Percentiles rank a stretch among this genome's conserved stretches.
Conservation (phyloP, 2,113 vertebrate genomes). For the Corythornis vintsioides region DNA sequence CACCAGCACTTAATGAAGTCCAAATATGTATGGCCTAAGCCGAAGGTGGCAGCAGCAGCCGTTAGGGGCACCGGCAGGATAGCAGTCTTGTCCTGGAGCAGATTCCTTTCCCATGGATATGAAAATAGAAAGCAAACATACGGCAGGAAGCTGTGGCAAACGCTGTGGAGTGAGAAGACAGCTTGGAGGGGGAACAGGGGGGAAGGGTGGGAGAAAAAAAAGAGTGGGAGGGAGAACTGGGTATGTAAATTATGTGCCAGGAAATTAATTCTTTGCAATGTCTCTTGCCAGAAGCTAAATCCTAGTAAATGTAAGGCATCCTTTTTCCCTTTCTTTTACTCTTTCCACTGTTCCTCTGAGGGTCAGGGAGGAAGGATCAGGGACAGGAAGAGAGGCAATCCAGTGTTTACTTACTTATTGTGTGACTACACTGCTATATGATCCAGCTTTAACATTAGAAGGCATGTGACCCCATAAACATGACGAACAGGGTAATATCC, state of each 20-base stretch:
- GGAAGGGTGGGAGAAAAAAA: conserved; percentile 45
- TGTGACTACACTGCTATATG: conserved; percentile 41
- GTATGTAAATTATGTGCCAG: conserved; percentile 77
- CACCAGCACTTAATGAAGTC: conserved; percentile 23
- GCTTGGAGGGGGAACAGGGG: conserved; percentile 15
- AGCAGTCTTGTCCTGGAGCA: background rate
- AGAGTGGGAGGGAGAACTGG: conserved; percentile 60
- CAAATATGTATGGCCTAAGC: conserved; percentile 7
- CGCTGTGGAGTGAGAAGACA: conserved; percentile 26
- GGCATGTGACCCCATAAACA: background rate
- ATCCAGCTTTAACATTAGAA: conserved; percentile 37
- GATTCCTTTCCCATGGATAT: conserved; percentile 80
- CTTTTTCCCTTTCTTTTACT: conserved; percentile 1
- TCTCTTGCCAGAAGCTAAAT: conserved; percentile 75
- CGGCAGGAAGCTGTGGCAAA: conserved; percentile 68
- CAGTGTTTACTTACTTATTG: conserved; percentile 60
- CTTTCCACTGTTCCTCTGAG: conserved; percentile 30
- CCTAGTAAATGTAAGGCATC: conserved; percentile 51
- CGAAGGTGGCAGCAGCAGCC: background rate
- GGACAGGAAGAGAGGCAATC: conserved; percentile 62
- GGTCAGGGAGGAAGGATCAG: conserved; percentile 50
- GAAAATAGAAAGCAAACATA: conserved; percentile 79
- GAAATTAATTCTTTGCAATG: conserved; percentile 78
- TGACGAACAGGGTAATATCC: background rate
- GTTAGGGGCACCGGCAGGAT: background rate